Conservation (phyloP, 2,797 vertebrate species). For the Eidolon dupreanum region DNA sequence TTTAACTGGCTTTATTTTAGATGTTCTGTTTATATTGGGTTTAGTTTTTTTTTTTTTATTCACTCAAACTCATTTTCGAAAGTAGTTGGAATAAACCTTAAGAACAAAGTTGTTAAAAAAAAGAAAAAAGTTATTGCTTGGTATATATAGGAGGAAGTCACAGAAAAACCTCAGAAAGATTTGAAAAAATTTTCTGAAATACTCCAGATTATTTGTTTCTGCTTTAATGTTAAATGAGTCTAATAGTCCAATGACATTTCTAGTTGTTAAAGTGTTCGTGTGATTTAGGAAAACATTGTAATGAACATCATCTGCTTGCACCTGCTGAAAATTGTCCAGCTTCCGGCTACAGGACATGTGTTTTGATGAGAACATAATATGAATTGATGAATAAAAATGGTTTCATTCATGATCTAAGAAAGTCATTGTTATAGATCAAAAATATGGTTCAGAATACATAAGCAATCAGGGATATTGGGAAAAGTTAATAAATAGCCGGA, state of each 20-base stretch:
- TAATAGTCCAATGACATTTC: not conserved
- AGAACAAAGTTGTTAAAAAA: not conserved
- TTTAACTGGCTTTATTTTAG: not conserved
- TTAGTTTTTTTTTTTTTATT: not conserved
- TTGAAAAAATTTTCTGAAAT: slow-evolving; percentile 17
- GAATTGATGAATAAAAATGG: not conserved
- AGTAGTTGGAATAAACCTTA: not conserved
- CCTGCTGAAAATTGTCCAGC: not conserved
- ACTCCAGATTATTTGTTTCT: not conserved
- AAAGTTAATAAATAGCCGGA: not conserved
- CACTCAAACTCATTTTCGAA: slow-evolving; percentile 15
- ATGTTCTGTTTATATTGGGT: not conserved
- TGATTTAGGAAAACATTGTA: not conserved
- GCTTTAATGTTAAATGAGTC: slow-evolving; percentile 2
- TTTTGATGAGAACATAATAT: not conserved
- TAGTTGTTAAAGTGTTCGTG: not conserved
- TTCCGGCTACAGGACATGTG: not conserved
- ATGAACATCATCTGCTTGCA: not conserved
- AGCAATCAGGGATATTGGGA: not conserved
- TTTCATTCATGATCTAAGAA: slow-evolving; percentile 10
- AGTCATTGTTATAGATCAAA: not conserved
- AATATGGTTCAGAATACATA: not conserved
- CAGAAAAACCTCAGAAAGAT: not conserved
- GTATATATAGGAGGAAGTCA: not conserved
- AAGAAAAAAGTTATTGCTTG: not conserved